These are phyloP conservation scores for Hylaeus anthracinus DNA, from an alignment of 1,140 invertebrate genomes.

Conservation along the genomic window DNA sequence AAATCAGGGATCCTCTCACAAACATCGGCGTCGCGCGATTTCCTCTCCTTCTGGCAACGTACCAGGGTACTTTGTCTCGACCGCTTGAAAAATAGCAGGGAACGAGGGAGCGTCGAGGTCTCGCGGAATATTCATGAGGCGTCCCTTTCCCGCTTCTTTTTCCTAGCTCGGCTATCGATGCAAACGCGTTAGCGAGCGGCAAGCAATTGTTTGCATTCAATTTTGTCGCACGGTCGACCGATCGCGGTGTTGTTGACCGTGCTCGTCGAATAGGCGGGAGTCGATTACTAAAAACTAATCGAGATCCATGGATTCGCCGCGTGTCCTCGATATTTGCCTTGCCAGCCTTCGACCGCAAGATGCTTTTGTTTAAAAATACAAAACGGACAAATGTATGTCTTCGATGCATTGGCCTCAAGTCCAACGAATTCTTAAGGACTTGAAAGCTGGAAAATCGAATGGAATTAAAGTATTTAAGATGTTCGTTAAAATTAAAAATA, in stretches of 20 bases:
- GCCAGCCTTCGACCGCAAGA: no score
- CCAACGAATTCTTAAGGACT: no score
- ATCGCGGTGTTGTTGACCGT: not conserved
- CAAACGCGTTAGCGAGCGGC: not conserved
- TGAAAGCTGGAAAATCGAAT: no score
- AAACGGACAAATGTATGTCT: no score
- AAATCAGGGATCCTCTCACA: constrained; percentile 17
- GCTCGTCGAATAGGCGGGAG: not conserved
- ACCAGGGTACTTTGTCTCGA: constrained; percentile 19
- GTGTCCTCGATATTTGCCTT: no score
- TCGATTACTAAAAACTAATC: constrained; percentile 9
- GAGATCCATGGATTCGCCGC: not conserved
- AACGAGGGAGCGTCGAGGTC: not conserved
- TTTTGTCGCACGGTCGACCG: not conserved
- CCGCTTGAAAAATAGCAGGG: constrained; percentile 14
- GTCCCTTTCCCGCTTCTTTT: not conserved
- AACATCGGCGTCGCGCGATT: constrained; percentile 1
- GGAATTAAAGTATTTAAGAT: no score
- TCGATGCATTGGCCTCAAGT: no score
- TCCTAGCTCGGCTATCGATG: not conserved
- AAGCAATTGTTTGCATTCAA: constrained; percentile 26
- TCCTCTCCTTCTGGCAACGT: constrained; percentile 12
- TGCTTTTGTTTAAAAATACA: no score
- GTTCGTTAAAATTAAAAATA: no score
- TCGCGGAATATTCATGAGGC: constrained; percentile 35